Conservation (phyloP, 2,888 invertebrate genomes). For the Chydorus sphaericus region DNA sequence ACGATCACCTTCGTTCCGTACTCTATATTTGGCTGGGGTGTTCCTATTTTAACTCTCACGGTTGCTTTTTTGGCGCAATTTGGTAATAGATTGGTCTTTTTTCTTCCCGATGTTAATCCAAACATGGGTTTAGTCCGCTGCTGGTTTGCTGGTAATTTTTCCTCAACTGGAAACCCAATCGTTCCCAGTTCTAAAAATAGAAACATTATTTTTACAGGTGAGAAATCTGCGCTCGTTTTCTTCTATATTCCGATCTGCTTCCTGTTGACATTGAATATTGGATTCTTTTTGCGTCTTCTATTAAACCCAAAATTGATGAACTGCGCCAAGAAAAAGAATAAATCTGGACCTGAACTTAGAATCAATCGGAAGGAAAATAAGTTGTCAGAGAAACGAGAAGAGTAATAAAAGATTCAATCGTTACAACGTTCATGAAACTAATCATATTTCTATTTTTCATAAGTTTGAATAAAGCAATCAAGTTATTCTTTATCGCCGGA, state of each 20-base stretch:
- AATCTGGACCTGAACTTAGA: no score
- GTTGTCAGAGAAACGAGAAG: neutral
- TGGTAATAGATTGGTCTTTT: neutral
- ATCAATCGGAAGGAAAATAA: neutral
- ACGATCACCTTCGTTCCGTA: constrained; percentile 10
- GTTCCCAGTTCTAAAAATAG: no score
- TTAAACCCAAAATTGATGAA: constrained; percentile 3
- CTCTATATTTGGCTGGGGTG: constrained; percentile 11
- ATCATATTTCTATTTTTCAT: neutral
- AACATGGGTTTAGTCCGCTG: constrained; percentile 57
- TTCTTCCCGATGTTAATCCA: neutral
- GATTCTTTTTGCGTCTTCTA: constrained; percentile 42
- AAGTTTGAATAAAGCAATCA: constrained; percentile 4
- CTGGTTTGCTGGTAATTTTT: constrained; percentile 69
- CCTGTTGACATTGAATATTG: constrained; percentile 57
- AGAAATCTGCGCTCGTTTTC: constrained; percentile 65
- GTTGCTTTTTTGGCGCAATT: neutral
- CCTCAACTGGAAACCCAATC: no score
- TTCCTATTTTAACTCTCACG: neutral
- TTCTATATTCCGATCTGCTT: constrained; percentile 73
- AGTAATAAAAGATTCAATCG: neutral
- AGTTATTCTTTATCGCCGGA: constrained; percentile 12
- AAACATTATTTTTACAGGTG: constrained; percentile 35
- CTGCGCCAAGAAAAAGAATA: no score
- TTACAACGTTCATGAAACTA: neutral